Evolutionary conservation across 2,888 invertebrate genomes (phyloP).

Genomic region (Automeris io): DNA sequence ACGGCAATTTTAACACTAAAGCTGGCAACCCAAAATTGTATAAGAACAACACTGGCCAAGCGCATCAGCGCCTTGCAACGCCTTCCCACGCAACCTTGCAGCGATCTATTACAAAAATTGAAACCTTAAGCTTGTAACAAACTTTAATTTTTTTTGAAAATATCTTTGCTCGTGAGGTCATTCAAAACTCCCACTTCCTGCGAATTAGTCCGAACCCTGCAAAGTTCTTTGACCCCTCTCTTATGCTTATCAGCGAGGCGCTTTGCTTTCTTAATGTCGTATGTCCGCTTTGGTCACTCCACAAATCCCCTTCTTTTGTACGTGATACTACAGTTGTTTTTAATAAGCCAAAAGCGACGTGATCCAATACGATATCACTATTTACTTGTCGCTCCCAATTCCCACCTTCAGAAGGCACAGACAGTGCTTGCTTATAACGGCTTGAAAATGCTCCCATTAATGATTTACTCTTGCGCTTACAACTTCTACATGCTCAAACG

Average conservation of each 20-base stretch:
- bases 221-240: conserved; percentile 68
- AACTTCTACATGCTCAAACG: too few species aligned
- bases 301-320: conserved; percentile 19
- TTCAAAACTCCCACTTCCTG: conserved; percentile 13
- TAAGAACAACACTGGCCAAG: background rate
- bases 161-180: conserved; percentile 1
- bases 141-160: background rate
- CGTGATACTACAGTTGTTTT: conserved; percentile 9
- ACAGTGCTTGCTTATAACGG: background rate
- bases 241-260: conserved; percentile 56
- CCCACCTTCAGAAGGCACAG: conserved; percentile 20
- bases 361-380: conserved; percentile 39
- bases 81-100: conserved; percentile 34
- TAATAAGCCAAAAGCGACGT: conserved; percentile 13
- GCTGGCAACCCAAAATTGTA: too few species aligned
- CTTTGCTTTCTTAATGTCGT: conserved; percentile 34
- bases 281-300: conserved; percentile 19
- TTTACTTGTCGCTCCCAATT: conserved; percentile 40
- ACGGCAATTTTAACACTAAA: too few species aligned
- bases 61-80: conserved; percentile 2
- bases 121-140: background rate
- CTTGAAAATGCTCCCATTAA: too few species aligned
- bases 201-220: conserved; percentile 38
- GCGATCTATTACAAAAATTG: conserved; percentile 24
- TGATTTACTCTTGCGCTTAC: too few species aligned